These are phyloP conservation scores for Melanotaenia trifasciata DNA, from an alignment of 2,797 vertebrate genomes.

Conservation along the genomic window DNA sequence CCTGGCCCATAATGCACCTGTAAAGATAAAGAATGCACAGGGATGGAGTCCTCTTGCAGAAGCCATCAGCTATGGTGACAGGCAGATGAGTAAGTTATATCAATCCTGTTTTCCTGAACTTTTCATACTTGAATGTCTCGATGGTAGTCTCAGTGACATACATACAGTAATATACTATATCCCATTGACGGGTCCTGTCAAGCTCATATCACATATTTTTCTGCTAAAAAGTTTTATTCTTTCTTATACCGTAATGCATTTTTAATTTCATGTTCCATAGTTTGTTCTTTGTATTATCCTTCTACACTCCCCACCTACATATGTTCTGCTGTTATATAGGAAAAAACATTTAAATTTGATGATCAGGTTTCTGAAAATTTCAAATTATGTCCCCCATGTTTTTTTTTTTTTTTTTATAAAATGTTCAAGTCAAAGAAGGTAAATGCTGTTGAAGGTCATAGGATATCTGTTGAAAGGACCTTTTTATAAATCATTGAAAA, in stretches of 20 bases:
- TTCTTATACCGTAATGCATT: background rate
- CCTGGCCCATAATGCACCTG: constrained; percentile 94
- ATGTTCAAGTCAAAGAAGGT: background rate
- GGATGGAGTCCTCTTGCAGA: constrained; percentile 97
- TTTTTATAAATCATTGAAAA: constrained; percentile 32
- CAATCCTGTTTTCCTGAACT: background rate
- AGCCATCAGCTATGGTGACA: constrained; percentile 97
- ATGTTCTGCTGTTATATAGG: background rate
- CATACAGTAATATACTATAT: background rate
- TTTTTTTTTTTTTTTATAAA: background rate
- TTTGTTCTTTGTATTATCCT: background rate
- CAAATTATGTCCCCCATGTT: too few species aligned
- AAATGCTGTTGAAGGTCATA: background rate
- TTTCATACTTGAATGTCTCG: constrained; percentile 6
- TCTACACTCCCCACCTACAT: background rate
- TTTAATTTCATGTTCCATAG: background rate
- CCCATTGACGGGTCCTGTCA: too few species aligned
- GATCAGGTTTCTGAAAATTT: background rate
- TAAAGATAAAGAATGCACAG: constrained; percentile 97
- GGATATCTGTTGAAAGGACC: background rate
- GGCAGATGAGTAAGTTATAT: constrained; percentile 91
- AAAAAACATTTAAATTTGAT: background rate
- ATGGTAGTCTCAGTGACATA: constrained; percentile 1
- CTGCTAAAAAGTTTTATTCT: background rate
- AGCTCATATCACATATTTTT: too few species aligned